Evolutionary conservation across 2,888 invertebrate genomes (phyloP), one percentile per base, ranked within the genome.

Genomic region (Drosophila rubida): DNA sequence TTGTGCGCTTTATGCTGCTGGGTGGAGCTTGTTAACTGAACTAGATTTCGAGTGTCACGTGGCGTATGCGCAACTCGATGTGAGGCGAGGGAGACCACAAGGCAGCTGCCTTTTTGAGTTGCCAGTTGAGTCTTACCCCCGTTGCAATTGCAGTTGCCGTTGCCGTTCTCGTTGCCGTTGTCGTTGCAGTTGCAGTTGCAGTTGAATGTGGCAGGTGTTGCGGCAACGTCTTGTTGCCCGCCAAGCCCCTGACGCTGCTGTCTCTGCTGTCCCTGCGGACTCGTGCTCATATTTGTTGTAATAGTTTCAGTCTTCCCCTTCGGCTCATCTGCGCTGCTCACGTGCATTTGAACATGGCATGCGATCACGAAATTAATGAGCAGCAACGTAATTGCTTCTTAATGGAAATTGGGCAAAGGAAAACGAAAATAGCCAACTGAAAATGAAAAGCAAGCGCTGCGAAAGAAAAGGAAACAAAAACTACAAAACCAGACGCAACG

Each of bases 351-450:
- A 73, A 54, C 72, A 64, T 87, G 88, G 86, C 90, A 87, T 88
- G 90, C 89, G 90, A 88, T 83, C 88, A 74, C 66, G 63, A 81
- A 79, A 76, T 89, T 89, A 87, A 87, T 87, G 89, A 88, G 75
- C 75, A 80, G 77, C 87, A 83, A 75, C 78, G 81, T 80, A 89
- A 89, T 85, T 80, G 69, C 80, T 87, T 87, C 89, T 87, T 78
- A 78, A 88, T 87, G 86, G 83, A 88, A 87, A 89, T 87, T 87
- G 85, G 77, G 84, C 87, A 64, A 69, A 69, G 67, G 57, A 73
- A 81, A 74, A 76, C 45, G 60, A 54, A 51, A 53, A 73, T 49
- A 37, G 41, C 6, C 27, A 45, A 53, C 13, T 59, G 39, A 41
- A 50, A 58, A 39, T 19, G 45, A 54, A 68, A 53, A 37, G 19